Base-by-base conservation (phyloP, 2,888 invertebrate genomes). In the Xestia ashworthii region DNA sequence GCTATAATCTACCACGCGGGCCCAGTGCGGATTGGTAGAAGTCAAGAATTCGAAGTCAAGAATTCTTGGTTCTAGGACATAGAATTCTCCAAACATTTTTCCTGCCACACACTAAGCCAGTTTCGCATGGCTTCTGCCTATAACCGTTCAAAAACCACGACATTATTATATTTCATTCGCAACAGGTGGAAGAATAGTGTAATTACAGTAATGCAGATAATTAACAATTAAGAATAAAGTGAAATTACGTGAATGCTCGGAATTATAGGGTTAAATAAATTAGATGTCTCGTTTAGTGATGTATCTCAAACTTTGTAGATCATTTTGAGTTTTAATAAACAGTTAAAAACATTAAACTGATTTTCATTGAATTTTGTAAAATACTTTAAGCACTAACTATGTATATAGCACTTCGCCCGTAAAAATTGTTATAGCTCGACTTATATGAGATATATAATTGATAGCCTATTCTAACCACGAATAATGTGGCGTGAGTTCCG, bases 221-320 rank as follows among this genome's bases (percentile, higher is more conserved):
- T 87, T 87, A 85, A 71, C 85, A 85, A 87, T 87, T 85, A 81
- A 80, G 67, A 81, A 81, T 77, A 60, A 82, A 79, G 76, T 69
- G 50, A 79, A 84, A 74, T 79, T 72, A 80, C 74, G 69, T 19
- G 68, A 74, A 75, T 66, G 64, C 62, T 75, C 22, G n/a, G 64
- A 74, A 84, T 79, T 79, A 73, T 81, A 64, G 67, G 46, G 48
- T 25, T 46, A 16, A 71, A 65, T 75, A 79, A 25, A 76, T 62
- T 65, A 77, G 68, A 65, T 65, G n/a, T 38, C n/a, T 38, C 4
- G 64, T 48, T 64, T 8, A 53, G 53, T 48, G n/a, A 60, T 12
- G 87, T 65, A 11, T 80, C 80, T 83, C 83, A 86, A 86, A 80
- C 64, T 84, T 81, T 84, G 25, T 41, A 8, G 22, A 32, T 3